These are phyloP conservation scores for Lepidotrigona ventralis DNA, from an alignment of 1,140 invertebrate genomes.

Conservation along the genomic window DNA sequence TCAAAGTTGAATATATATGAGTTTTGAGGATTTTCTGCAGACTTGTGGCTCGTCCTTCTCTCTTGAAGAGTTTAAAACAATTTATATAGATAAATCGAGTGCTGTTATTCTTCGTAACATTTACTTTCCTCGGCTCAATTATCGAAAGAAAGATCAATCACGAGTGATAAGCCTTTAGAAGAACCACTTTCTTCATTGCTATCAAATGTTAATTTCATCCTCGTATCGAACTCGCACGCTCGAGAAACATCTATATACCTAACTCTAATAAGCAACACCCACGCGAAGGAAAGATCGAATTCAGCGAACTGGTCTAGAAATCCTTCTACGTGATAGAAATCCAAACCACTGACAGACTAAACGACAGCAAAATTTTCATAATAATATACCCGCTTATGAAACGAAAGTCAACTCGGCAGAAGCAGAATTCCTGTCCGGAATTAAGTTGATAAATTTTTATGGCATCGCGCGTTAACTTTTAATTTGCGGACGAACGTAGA, in stretches of 20 bases:
- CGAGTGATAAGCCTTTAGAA: not conserved
- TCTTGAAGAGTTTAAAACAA: no score
- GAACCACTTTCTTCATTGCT: not conserved
- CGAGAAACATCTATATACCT: not conserved
- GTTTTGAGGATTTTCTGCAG: no score
- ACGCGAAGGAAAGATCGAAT: not conserved
- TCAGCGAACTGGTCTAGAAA: not conserved
- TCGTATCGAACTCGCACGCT: not conserved
- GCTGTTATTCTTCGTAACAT: not conserved
- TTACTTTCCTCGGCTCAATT: not conserved
- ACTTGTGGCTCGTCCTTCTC: no score
- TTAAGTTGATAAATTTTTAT: no score
- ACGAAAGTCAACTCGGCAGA: no score
- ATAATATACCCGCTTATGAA: not conserved
- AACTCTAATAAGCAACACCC: constrained; percentile 14
- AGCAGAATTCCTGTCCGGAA: no score
- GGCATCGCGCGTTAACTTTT: no score
- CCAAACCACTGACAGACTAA: not conserved
- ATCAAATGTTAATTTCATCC: not conserved
- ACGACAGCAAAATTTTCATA: not conserved
- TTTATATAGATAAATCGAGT: not conserved
- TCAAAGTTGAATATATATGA: no score
- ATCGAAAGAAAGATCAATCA: not conserved
- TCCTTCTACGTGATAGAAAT: not conserved
- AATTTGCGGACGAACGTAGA: no score